Evolutionary conservation across 2,888 invertebrate species (phyloP).

Genomic region (Campoplex nolae): DNA sequence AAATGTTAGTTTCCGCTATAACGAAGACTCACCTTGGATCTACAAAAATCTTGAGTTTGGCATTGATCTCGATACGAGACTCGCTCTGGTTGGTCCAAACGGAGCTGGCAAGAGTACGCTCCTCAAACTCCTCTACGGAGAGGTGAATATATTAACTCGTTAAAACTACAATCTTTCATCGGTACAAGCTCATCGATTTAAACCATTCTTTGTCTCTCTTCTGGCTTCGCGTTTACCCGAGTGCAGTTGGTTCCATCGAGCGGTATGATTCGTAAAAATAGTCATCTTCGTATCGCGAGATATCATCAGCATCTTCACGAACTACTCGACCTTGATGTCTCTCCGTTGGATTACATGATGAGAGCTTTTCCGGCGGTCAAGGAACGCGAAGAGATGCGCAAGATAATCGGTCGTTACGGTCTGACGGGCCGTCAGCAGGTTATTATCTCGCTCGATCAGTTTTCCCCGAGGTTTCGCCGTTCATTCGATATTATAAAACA

Average conservation of each 20-base stretch:
- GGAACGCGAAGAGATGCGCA: constrained; percentile 99
- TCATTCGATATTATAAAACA: neutral
- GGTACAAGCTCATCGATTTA: neutral
- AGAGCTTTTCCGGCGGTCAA: constrained; percentile 97
- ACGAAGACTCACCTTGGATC: constrained; percentile 94
- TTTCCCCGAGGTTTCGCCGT: neutral
- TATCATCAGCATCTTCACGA: constrained; percentile 99
- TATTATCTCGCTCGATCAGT: constrained; percentile 24
- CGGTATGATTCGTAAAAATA: constrained; percentile 99
- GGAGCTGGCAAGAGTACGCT: constrained; percentile 99
- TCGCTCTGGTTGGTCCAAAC: constrained; percentile 98
- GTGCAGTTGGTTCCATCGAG: constrained; percentile 94
- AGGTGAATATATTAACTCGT: constrained; percentile 86
- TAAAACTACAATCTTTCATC: neutral
- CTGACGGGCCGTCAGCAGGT: constrained; percentile 98
- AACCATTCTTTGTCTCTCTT: neutral
- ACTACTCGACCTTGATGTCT: constrained; percentile 95
- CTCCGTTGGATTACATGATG: constrained; percentile 99
- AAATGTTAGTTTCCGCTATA: constrained; percentile 98
- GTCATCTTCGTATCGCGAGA: constrained; percentile 98
- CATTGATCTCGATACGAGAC: constrained; percentile 97
- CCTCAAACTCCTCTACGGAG: constrained; percentile 97
- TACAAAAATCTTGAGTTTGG: constrained; percentile 99
- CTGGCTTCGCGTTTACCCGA: constrained; percentile 50
- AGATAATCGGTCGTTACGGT: constrained; percentile 99